phyloP scores from a whole-genome alignment of 2,888 invertebrate genomes.

The Ophraella communa region DNA sequence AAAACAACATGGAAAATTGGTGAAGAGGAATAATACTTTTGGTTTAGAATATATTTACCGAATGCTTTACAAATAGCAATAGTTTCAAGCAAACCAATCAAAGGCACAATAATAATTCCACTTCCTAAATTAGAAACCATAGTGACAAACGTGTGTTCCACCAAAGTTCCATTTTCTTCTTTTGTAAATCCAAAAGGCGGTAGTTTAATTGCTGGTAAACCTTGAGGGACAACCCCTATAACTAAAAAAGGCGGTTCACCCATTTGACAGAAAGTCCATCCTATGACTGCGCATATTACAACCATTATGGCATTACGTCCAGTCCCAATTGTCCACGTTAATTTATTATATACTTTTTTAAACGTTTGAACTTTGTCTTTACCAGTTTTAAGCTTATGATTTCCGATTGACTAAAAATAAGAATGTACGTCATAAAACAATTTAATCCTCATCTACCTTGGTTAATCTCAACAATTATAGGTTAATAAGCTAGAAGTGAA shows the following conservation, averaged over 20 bases:
- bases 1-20: too few species aligned
- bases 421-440: slow-evolving; percentile 8
- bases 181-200: slow-evolving; percentile 71
- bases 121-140: slow-evolving; percentile 83
- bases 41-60: slow-evolving; percentile 71
- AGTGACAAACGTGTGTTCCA: slow-evolving; percentile 65
- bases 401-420: slow-evolving; percentile 67
- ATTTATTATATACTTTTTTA: slow-evolving; percentile 66
- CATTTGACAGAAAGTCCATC: slow-evolving; percentile 66
- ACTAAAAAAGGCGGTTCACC: slow-evolving; percentile 82
- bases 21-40: too few species aligned
- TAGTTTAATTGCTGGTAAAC: slow-evolving; percentile 70
- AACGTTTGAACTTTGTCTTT: slow-evolving; percentile 35
- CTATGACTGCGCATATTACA: slow-evolving; percentile 73
- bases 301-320: slow-evolving; percentile 85
- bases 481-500: too few species aligned
- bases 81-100: slow-evolving; percentile 89
- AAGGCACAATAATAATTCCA: slow-evolving; percentile 84
- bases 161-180: slow-evolving; percentile 59
- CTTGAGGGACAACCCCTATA: slow-evolving; percentile 79
- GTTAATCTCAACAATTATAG: too few species aligned
- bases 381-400: slow-evolving; percentile 65
- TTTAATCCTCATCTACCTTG: too few species aligned
- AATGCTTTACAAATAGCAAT: slow-evolving; percentile 96
- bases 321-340: slow-evolving; percentile 78